Percentiles rank a stretch among this genome's conserved stretches.
Conservation (phyloP, 2,797 vertebrate species). For the Lepus townsendii region DNA sequence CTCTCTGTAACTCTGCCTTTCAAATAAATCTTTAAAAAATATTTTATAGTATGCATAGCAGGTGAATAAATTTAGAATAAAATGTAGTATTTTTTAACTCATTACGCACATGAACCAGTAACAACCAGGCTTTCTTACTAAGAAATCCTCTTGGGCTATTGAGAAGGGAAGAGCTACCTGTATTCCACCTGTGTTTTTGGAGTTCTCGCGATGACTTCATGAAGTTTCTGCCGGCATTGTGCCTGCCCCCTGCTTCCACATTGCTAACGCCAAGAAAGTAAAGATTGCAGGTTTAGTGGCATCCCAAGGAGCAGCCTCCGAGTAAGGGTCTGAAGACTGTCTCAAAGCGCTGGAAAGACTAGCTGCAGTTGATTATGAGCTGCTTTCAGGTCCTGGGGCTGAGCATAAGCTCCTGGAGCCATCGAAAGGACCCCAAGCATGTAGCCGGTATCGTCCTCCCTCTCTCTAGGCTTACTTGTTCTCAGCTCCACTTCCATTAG, state of each 20-base stretch:
- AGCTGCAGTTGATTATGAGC: neutral
- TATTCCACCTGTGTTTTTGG: neutral
- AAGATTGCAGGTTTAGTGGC: neutral
- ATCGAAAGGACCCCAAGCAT: neutral
- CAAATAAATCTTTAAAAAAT: too few relatives aligned
- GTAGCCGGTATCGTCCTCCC: neutral
- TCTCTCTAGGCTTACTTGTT: neutral
- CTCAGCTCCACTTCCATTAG: neutral
- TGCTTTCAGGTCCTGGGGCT: neutral
- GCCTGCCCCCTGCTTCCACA: neutral
- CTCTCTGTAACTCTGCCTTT: too few relatives aligned
- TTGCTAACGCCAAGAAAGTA: neutral
- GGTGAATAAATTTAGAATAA: neutral
- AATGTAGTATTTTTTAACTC: constrained; percentile 28
- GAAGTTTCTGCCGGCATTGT: neutral
- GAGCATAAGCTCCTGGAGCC: neutral
- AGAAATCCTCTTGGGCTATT: neutral
- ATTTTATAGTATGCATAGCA: neutral
- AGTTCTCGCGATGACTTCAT: neutral
- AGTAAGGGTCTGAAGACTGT: neutral
- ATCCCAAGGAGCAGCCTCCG: neutral
- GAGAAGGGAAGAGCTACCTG: neutral
- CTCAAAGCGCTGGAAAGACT: neutral
- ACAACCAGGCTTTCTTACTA: neutral
- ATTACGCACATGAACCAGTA: neutral